phyloP scores from a whole-genome alignment of 2,888 invertebrate genomes.

The Philereme vetulata region DNA sequence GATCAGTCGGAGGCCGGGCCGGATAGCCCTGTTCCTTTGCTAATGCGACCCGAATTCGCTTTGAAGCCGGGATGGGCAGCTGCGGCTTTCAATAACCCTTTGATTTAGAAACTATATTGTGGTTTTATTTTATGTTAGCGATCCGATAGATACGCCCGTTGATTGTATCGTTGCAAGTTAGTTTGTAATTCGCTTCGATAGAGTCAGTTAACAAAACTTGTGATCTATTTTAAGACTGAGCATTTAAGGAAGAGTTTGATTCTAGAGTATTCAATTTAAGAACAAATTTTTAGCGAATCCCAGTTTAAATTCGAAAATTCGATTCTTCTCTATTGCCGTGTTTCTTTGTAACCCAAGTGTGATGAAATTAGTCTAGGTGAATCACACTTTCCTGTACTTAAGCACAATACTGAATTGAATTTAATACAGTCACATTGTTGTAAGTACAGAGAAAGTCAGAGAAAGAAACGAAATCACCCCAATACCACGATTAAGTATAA shows the following conservation, averaged over 20 bases:
- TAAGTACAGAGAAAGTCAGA: no score
- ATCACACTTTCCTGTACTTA: no score
- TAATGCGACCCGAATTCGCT: constrained; percentile 50
- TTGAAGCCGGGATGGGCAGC: constrained; percentile 55
- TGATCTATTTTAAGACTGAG: constrained; percentile 4
- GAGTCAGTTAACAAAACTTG: constrained; percentile 5
- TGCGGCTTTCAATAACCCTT: constrained; percentile 57
- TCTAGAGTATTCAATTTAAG: neutral
- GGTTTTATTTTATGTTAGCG: constrained; percentile 38
- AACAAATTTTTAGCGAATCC: no score
- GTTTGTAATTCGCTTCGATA: constrained; percentile 11
- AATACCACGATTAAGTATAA: no score
- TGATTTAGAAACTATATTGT: constrained; percentile 46
- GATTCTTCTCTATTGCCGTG: no score
- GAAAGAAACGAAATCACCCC: no score
- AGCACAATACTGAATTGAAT: no score
- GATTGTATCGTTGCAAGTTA: constrained; percentile 19
- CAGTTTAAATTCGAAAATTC: no score
- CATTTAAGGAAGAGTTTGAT: neutral
- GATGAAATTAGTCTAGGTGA: no score
- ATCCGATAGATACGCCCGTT: constrained; percentile 19
- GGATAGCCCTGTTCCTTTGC: constrained; percentile 44
- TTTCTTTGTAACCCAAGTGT: no score
- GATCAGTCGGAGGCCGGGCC: constrained; percentile 46
- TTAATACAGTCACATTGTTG: no score